phyloP scores from a whole-genome alignment of 2,113 vertebrate genomes.

The Rhipidura dahli region DNA sequence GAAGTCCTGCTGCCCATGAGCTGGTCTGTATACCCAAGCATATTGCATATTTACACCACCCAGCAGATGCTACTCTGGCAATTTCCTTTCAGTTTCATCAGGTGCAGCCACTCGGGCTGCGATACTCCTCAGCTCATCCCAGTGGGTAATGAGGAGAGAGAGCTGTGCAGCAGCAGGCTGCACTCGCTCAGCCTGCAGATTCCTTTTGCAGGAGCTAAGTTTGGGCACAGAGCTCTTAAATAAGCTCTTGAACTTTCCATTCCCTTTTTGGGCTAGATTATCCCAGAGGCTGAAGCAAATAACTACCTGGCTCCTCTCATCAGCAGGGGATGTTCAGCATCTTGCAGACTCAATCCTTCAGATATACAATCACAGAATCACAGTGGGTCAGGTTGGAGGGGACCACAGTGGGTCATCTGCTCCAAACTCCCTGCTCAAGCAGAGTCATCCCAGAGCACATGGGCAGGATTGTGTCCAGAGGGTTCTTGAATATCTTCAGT shows the following conservation, averaged over 20 bases:
- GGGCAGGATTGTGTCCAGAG: neutral
- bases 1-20: accelerated
- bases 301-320: conserved; percentile 38
- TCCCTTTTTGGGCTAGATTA: conserved; percentile 56
- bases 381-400: neutral
- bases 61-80: neutral
- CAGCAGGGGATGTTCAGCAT: neutral
- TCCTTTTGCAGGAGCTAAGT: conserved; percentile 55
- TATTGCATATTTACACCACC: neutral
- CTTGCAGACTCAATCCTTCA: neutral
- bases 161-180: neutral
- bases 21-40: neutral
- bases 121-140: neutral
- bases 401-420: neutral
- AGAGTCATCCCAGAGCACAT: neutral
- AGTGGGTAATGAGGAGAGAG: neutral
- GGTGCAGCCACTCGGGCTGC: accelerated
- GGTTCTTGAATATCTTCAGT: neutral
- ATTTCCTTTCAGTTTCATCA: accelerated
- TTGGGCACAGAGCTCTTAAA: conserved; percentile 51
- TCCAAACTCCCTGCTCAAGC: neutral
- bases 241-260: conserved; percentile 61
- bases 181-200: neutral
- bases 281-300: neutral
- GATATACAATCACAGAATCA: neutral